These are phyloP conservation scores for Siniperca obscura DNA, from an alignment of 2,797 vertebrate genomes.

Conservation along the genomic window DNA sequence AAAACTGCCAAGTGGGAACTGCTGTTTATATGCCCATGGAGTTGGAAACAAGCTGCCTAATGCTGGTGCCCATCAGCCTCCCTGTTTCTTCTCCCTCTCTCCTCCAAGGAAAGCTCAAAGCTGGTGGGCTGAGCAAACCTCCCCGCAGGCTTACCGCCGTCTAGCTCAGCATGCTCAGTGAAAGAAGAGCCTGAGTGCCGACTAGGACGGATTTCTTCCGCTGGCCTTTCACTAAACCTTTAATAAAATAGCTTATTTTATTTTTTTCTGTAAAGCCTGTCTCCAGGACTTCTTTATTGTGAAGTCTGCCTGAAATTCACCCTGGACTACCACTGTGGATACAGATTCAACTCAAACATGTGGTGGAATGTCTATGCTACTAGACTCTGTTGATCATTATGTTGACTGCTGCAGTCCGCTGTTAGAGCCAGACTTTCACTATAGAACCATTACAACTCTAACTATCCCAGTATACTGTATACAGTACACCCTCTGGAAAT, in stretches of 20 bases:
- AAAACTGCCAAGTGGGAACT: slow-evolving; percentile 4
- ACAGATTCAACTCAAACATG: slow-evolving; percentile 15
- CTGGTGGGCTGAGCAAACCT: slow-evolving; percentile 33
- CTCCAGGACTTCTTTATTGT: slow-evolving; percentile 16
- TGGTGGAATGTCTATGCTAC: neutral
- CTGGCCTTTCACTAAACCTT: slow-evolving; percentile 45
- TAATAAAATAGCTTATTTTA: slow-evolving; percentile 30
- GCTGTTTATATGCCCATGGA: slow-evolving; percentile 1
- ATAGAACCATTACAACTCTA: neutral
- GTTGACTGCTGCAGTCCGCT: slow-evolving; percentile 5
- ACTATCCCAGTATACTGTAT: neutral
- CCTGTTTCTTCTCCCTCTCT: neutral
- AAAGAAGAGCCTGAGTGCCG: slow-evolving; percentile 20
- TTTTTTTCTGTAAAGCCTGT: slow-evolving; percentile 3
- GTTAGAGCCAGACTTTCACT: neutral
- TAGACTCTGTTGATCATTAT: neutral
- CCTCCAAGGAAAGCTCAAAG: neutral
- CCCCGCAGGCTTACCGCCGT: slow-evolving; percentile 15
- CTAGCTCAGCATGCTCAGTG: slow-evolving; percentile 27
- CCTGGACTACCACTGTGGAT: slow-evolving; percentile 1
- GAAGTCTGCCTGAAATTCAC: slow-evolving; percentile 1
- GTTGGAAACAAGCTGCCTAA: slow-evolving; percentile 17
- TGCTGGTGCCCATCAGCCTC: neutral
- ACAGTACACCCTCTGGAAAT: neutral
- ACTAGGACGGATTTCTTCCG: slow-evolving; percentile 12